Percentiles rank a stretch among this genome's conserved stretches.
phyloP scores from a whole-genome alignment of 1,140 invertebrate genomes.

The Paramacrobiotus metropolitanus region DNA sequence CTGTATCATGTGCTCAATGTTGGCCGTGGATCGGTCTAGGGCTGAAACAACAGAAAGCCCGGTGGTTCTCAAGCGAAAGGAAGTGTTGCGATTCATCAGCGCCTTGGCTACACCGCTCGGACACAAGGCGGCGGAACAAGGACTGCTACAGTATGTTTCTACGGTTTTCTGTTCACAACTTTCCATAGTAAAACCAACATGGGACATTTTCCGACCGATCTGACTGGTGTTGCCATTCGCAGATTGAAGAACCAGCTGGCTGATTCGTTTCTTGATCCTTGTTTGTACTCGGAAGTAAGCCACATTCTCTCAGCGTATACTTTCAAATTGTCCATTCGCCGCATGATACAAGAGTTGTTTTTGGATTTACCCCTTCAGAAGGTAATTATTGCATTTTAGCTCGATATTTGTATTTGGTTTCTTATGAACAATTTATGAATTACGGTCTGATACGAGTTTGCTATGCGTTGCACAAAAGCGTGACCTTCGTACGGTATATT shows the following conservation, averaged over 20 bases:
- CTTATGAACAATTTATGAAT: too few relatives aligned
- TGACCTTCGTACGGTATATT: too few relatives aligned
- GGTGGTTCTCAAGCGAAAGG: slow-evolving; percentile 23
- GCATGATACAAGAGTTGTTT: slow-evolving; percentile 82
- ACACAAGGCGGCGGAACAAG: slow-evolving; percentile 29
- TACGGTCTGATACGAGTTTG: too few relatives aligned
- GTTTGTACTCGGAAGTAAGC: slow-evolving; percentile 76
- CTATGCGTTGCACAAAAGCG: too few relatives aligned
- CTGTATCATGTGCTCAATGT: not conserved
- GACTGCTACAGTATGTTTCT: slow-evolving; percentile 25
- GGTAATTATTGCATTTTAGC: too few relatives aligned
- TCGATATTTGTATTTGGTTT: too few relatives aligned
- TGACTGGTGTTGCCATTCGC: slow-evolving; percentile 14
- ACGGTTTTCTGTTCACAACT: not conserved
- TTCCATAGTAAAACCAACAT: slow-evolving; percentile 7
- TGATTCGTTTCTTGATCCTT: slow-evolving; percentile 55
- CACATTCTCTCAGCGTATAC: slow-evolving; percentile 46
- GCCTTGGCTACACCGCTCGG: slow-evolving; percentile 29
- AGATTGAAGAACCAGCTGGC: slow-evolving; percentile 66
- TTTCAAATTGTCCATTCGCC: slow-evolving; percentile 52
- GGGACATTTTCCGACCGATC: slow-evolving; percentile 5
- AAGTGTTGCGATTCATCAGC: slow-evolving; percentile 27
- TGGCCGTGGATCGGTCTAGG: not conserved
- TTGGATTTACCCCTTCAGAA: slow-evolving; percentile 53
- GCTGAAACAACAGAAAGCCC: not conserved